Conservation (phyloP, 2,888 invertebrate genomes). For the Phyto melanocephala region DNA sequence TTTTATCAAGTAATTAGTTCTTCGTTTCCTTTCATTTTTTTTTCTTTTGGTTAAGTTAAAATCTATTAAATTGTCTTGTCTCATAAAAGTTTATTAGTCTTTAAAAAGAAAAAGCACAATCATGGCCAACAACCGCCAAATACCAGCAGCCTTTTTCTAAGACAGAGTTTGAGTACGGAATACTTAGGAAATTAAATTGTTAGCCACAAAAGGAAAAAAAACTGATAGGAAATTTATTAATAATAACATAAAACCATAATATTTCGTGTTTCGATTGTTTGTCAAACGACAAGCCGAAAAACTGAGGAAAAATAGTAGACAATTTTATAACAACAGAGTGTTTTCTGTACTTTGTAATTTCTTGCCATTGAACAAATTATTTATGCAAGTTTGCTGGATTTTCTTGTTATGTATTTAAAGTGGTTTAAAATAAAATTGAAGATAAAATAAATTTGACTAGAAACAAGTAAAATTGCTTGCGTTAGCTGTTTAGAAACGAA, state of each 20-base stretch:
- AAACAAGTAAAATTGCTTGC: neutral
- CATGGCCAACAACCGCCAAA: neutral
- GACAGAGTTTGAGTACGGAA: too few relatives aligned
- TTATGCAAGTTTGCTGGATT: slow-evolving; percentile 43
- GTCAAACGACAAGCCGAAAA: slow-evolving; percentile 26
- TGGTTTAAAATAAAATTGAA: neutral
- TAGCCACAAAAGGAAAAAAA: slow-evolving; percentile 5
- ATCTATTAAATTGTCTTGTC: slow-evolving; percentile 16
- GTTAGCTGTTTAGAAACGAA: neutral
- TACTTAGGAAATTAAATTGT: neutral
- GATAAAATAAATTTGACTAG: slow-evolving; percentile 4
- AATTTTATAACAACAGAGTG: neutral
- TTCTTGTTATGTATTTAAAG: slow-evolving; percentile 26
- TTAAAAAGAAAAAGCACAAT: slow-evolving; percentile 11
- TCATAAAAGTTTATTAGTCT: slow-evolving; percentile 22
- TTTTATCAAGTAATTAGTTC: neutral
- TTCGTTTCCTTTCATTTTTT: neutral
- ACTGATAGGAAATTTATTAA: slow-evolving; percentile 52
- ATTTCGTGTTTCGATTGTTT: slow-evolving; percentile 46
- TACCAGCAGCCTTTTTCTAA: too few relatives aligned
- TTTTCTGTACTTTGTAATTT: slow-evolving; percentile 9
- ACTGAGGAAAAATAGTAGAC: slow-evolving; percentile 3
- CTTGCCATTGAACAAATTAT: slow-evolving; percentile 39
- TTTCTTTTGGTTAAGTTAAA: slow-evolving; percentile 1
- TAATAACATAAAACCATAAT: slow-evolving; percentile 47